These are phyloP conservation scores for Chrysomela aeneicollis DNA, from an alignment of 2,888 invertebrate species.

Conservation along the genomic window DNA sequence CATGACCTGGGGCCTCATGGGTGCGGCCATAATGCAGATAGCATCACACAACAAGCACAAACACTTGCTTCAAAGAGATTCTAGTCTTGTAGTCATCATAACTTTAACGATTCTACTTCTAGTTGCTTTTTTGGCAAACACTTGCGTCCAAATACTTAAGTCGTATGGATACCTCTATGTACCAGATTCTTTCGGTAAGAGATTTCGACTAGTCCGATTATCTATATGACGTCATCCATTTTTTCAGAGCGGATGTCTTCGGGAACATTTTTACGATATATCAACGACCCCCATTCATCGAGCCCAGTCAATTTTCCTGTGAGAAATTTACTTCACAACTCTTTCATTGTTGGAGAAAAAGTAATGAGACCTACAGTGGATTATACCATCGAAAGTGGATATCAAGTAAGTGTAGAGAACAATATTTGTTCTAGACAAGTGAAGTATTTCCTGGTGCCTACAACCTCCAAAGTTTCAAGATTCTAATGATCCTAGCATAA, in stretches of 20 bases:
- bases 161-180: conserved; percentile 77
- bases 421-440: background rate
- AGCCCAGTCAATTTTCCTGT: conserved; percentile 69
- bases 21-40: conserved; percentile 82
- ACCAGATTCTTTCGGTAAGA: conserved; percentile 87
- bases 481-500: too few species aligned
- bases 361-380: conserved; percentile 68
- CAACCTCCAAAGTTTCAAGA: too few species aligned
- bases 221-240: conserved; percentile 17
- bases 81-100: conserved; percentile 72
- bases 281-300: conserved; percentile 69
- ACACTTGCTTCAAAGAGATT: conserved; percentile 70
- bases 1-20: conserved; percentile 86
- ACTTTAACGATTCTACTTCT: conserved; percentile 79
- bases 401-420: conserved; percentile 65
- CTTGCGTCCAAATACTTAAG: conserved; percentile 80
- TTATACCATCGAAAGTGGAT: conserved; percentile 73
- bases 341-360: conserved; percentile 75
- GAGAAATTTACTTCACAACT: conserved; percentile 75
- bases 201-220: background rate
- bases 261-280: conserved; percentile 74
- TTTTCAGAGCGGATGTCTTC: conserved; percentile 73
- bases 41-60: conserved; percentile 78
- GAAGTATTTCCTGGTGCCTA: background rate
- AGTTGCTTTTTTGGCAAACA: conserved; percentile 82